These are phyloP conservation scores for Noctua fimbriata DNA, from an alignment of 2,888 invertebrate genomes.

Conservation along the genomic window DNA sequence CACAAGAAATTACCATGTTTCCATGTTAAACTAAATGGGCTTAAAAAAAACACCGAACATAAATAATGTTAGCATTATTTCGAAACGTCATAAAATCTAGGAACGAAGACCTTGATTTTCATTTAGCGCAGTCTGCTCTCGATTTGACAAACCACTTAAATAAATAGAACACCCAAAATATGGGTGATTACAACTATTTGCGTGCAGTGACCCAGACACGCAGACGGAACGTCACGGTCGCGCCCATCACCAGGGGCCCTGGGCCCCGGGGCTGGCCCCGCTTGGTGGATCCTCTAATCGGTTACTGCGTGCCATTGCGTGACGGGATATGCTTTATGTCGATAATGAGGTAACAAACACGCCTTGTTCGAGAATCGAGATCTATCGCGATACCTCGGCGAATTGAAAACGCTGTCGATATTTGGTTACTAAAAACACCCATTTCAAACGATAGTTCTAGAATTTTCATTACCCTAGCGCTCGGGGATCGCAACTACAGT, in stretches of 20 bases:
- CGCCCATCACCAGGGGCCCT: constrained; percentile 26
- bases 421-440: neutral
- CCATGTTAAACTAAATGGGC: constrained; percentile 20
- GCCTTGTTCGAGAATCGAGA: neutral
- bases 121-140: constrained; percentile 19
- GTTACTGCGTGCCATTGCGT: constrained; percentile 27
- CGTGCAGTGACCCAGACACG: constrained; percentile 45
- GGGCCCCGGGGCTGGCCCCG: constrained; percentile 11
- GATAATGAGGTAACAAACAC: constrained; percentile 21
- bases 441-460: neutral
- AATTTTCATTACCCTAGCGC: neutral
- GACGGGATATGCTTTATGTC: constrained; percentile 33
- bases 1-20: constrained; percentile 2
- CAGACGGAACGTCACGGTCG: constrained; percentile 46
- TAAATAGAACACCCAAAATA: constrained; percentile 41
- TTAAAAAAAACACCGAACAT: constrained; percentile 6
- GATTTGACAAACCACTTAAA: constrained; percentile 40
- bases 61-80: neutral
- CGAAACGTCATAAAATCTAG: constrained; percentile 12
- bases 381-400: neutral
- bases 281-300: constrained; percentile 29
- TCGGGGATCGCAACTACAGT: constrained; percentile 10
- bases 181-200: constrained; percentile 37
- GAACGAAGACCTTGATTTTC: constrained; percentile 31
- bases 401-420: constrained; percentile 11